These are phyloP conservation scores for Zootermopsis nevadensis DNA, from an alignment of 2,888 invertebrate genomes.

Conservation along the genomic window DNA sequence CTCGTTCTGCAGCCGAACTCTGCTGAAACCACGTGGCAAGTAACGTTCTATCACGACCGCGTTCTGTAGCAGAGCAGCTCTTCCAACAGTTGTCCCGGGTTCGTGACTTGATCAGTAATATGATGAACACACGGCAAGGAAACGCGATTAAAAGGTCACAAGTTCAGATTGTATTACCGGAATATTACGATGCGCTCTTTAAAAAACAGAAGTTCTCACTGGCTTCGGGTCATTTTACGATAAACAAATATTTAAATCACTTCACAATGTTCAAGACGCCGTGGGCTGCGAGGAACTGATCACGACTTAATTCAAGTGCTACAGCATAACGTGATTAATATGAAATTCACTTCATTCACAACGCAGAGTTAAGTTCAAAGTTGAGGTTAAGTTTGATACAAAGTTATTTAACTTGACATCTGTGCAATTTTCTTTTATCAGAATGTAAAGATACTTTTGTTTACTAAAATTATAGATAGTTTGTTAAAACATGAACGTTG, in stretches of 20 bases:
- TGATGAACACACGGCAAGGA: not conserved
- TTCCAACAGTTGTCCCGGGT: conserved; percentile 18
- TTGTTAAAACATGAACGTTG: too few species aligned
- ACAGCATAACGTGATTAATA: too few species aligned
- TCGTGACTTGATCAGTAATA: conserved; percentile 21
- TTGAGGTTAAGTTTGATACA: too few species aligned
- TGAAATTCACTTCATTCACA: too few species aligned
- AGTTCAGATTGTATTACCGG: not conserved
- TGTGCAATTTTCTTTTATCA: too few species aligned
- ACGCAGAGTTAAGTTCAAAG: too few species aligned
- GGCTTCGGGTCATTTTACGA: not conserved
- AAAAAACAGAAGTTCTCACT: not conserved
- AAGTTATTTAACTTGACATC: too few species aligned
- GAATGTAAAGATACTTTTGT: too few species aligned
- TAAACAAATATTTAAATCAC: not conserved
- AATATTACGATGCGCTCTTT: not conserved
- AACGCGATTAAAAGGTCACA: not conserved
- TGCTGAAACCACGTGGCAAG: conserved; percentile 4
- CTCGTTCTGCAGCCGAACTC: not conserved
- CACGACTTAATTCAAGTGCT: too few species aligned
- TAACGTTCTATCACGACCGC: not conserved
- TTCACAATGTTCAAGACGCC: not conserved
- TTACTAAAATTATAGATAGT: too few species aligned
- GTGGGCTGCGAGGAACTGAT: too few species aligned
- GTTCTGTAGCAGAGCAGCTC: not conserved